phyloP scores from a whole-genome alignment of 2,888 invertebrate genomes.

The Mythimna ferrago region DNA sequence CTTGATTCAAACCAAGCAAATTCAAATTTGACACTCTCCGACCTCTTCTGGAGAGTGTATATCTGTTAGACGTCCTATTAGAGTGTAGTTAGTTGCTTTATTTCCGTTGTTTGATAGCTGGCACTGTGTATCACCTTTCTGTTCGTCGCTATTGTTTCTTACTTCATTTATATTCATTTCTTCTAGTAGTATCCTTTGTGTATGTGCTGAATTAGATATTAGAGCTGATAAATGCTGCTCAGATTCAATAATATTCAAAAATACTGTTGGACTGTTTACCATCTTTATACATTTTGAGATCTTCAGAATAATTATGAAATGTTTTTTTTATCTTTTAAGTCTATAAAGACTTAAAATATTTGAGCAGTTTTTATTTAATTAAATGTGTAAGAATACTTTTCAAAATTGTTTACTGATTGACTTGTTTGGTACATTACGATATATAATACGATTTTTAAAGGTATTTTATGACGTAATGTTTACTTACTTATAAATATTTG shows the following conservation, averaged over 20 bases:
- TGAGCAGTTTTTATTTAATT: constrained; percentile 57
- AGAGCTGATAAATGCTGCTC: constrained; percentile 59
- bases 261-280: neutral
- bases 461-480: constrained; percentile 36
- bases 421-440: constrained; percentile 20
- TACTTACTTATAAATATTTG: neutral
- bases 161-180: constrained; percentile 78
- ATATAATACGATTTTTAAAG: constrained; percentile 12
- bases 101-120: constrained; percentile 87
- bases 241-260: neutral
- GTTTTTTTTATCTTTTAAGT: neutral
- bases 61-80: constrained; percentile 87
- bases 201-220: constrained; percentile 65
- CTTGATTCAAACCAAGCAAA: constrained; percentile 62
- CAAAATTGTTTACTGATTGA: constrained; percentile 40
- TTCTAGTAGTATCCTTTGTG: constrained; percentile 84
- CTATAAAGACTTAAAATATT: neutral
- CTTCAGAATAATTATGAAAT: neutral
- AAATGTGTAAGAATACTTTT: constrained; percentile 41
- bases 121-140: constrained; percentile 89
- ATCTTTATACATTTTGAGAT: neutral
- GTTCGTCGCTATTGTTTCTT: constrained; percentile 82
- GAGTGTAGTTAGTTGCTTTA: constrained; percentile 85
- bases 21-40: constrained; percentile 71
- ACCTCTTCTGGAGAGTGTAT: constrained; percentile 69